Evolutionary conservation across 2,797 vertebrate species (phyloP).

Genomic region (Microhierax caerulescens): DNA sequence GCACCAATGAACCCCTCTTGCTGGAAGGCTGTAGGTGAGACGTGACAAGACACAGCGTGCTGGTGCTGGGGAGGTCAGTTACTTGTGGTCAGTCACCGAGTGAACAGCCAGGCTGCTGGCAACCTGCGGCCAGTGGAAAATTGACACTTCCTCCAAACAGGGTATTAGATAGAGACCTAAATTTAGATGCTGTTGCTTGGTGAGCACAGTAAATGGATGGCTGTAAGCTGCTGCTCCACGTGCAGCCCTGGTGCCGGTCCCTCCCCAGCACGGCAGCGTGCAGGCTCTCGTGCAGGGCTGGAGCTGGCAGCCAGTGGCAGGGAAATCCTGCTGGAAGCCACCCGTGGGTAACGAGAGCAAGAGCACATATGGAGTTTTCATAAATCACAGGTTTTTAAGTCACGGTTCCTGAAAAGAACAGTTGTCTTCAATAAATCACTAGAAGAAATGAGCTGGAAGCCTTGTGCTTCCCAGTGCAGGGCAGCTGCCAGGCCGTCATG

Average conservation of each 20-base stretch:
- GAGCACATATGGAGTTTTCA: background rate
- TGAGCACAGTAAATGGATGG: rapidly evolving
- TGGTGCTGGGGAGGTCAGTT: background rate
- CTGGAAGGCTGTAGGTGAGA: rapidly evolving
- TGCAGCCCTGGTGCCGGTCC: rapidly evolving
- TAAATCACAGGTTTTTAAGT: background rate
- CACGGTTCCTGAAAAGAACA: background rate
- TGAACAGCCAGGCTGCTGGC: background rate
- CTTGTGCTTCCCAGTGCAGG: background rate
- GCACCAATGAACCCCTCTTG: rapidly evolving
- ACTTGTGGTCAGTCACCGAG: rapidly evolving
- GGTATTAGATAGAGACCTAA: background rate
- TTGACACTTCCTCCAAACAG: background rate
- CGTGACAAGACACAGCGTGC: rapidly evolving
- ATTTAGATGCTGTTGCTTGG: background rate
- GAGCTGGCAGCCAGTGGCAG: background rate
- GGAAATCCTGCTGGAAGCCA: background rate
- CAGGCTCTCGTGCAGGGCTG: rapidly evolving
- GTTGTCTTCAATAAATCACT: background rate
- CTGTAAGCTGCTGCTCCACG: background rate
- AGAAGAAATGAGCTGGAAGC: background rate
- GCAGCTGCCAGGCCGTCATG: background rate
- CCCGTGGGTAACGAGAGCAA: background rate
- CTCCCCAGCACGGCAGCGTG: rapidly evolving
- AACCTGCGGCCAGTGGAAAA: background rate